Base-by-base conservation (phyloP, 2,797 vertebrate species). In the Myotis findleyi region DNA sequence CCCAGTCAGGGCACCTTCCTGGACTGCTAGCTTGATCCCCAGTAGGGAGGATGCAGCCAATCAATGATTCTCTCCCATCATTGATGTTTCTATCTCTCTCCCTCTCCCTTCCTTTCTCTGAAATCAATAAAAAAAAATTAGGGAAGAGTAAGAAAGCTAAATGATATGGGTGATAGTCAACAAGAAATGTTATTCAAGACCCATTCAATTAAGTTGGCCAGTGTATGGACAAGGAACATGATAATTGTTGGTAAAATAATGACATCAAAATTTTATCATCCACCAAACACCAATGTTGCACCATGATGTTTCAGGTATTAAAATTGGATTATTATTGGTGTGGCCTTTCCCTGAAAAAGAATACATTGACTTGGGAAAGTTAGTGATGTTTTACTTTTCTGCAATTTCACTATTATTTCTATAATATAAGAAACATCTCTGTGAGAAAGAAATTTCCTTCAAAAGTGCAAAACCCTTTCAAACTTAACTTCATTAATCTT, bases 401-500 rank as follows among this genome's bases (percentile, higher is more conserved):
- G 27, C 18, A 53, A 64, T 81, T 68, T 81, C 79, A 86, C 79
- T 79, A 53, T 85, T 85, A 76, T 79, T 82, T 89, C 83, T 94
- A 57, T 47, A 91, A 47, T 2, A 77, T 91, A 81, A 92, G 71
- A 88, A 96, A 77, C 2, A 91, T 44, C 75, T 66, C 36, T 18
- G 30, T 66, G 30, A 27, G 44, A 83, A 79, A 87, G 44, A 83
- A 82, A 89, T 68, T 68, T 51, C 33, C 69, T 93, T n/a, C 33
- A 87, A 73, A 49, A 93, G n/a, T 64, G 0, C 25, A 94, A 89
- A 90, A 80, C 30, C 30, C 68, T 96, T 95, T 92, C 25, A 90
- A 89, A 80, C n/a, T 76, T 51, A 96, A 76, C 59, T 93, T 94
- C 79, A 84, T 89, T 92, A 55, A 75, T 92, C 92, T 93, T 90